These are phyloP conservation scores for Didymodactylos carnosus DNA, from an alignment of 2,888 invertebrate species.

Conservation along the genomic window DNA sequence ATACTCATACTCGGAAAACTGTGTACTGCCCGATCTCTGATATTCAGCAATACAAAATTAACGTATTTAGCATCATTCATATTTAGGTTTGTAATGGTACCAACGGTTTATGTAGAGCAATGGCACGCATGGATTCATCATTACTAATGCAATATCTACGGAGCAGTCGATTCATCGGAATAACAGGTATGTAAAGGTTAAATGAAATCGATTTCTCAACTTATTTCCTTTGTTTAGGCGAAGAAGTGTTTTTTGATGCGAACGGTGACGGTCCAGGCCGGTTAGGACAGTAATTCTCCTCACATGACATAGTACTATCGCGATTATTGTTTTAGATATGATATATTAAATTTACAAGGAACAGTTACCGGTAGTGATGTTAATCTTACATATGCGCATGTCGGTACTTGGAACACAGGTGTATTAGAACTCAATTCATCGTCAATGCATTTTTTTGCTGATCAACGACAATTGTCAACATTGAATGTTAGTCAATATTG, in stretches of 20 bases:
- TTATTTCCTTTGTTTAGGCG: conserved; percentile 16
- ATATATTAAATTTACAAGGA: conserved; percentile 53
- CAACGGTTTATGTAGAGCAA: conserved; percentile 43
- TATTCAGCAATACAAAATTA: no score
- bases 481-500: background rate
- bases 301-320: background rate
- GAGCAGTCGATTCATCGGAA: conserved; percentile 47
- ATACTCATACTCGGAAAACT: no score
- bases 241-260: conserved; percentile 51
- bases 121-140: conserved; percentile 52
- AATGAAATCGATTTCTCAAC: no score
- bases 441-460: conserved; percentile 36
- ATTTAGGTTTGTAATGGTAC: conserved; percentile 16
- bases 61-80: no score
- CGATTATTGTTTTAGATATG: no score
- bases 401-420: conserved; percentile 50
- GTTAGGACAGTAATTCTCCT: conserved; percentile 38
- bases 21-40: no score
- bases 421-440: conserved; percentile 28
- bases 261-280: conserved; percentile 58
- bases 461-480: conserved; percentile 15
- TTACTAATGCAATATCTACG: conserved; percentile 46
- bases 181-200: conserved; percentile 35
- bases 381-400: conserved; percentile 42
- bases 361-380: conserved; percentile 27